Conservation (phyloP, 2,113 vertebrate genomes). For the Sander lucioperca region DNA sequence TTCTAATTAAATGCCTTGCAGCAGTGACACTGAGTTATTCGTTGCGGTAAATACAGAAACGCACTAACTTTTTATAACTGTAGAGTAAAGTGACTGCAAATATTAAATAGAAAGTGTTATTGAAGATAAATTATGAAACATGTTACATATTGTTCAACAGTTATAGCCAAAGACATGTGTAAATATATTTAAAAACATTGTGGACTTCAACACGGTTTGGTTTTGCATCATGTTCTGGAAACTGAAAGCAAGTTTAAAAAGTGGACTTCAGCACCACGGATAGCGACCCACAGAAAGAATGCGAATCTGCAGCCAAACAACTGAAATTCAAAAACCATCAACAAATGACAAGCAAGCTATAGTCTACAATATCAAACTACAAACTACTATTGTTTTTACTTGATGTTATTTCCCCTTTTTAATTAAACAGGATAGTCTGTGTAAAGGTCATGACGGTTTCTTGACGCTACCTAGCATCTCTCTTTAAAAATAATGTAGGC, state of each 20-base stretch:
- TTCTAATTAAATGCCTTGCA: background rate
- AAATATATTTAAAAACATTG: background rate
- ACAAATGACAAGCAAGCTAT: background rate
- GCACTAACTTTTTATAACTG: background rate
- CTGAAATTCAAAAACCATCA: background rate
- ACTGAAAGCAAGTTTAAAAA: background rate
- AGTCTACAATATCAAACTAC: too few relatives aligned
- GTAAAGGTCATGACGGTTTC: too few relatives aligned
- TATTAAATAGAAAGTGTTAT: background rate
- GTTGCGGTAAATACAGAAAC: background rate
- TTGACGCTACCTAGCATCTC: too few relatives aligned
- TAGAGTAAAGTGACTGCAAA: background rate
- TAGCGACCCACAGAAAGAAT: background rate
- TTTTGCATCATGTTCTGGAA: background rate
- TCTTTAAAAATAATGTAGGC: background rate
- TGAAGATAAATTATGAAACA: too few relatives aligned
- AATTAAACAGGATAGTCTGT: too few relatives aligned
- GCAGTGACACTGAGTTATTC: background rate
- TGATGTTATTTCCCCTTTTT: too few relatives aligned
- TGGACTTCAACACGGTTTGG: background rate
- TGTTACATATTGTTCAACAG: background rate
- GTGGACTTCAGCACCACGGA: background rate
- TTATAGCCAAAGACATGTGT: background rate
- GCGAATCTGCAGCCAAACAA: background rate
- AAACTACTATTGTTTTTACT: too few relatives aligned